Percentiles rank a stretch among this genome's conserved stretches.
Conservation (phyloP, 2,797 vertebrate genomes). For the Mormyrus hasselquistii region DNA sequence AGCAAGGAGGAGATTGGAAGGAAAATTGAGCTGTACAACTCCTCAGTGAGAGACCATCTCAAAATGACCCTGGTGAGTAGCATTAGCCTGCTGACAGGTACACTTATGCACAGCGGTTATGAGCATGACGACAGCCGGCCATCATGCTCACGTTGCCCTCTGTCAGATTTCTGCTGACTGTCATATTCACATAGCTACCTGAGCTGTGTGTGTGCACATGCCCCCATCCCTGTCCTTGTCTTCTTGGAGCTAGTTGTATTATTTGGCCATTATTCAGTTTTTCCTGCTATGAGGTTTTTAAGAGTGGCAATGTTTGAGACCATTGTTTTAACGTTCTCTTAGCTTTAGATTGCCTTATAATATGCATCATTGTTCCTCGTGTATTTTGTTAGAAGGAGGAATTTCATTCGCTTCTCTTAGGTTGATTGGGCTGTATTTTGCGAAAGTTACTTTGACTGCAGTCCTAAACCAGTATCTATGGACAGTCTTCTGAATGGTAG, state of each 20-base stretch:
- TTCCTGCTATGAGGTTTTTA: not conserved
- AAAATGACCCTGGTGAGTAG: constrained; percentile 85
- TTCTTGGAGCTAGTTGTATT: not conserved
- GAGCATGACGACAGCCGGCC: not conserved
- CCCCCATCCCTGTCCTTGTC: not conserved
- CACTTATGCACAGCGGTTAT: not conserved
- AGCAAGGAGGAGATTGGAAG: constrained; percentile 85
- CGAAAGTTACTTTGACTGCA: not conserved
- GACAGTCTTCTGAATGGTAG: not conserved
- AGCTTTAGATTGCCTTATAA: not conserved
- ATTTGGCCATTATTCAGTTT: not conserved
- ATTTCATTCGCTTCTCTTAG: not conserved
- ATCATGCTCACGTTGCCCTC: not conserved
- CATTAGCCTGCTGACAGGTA: not conserved
- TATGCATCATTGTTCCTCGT: not conserved
- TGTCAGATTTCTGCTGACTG: not conserved
- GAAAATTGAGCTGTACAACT: constrained; percentile 84
- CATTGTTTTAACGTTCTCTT: not conserved
- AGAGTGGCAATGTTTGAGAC: not conserved
- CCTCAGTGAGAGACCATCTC: constrained; percentile 79
- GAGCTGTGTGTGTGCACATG: not conserved
- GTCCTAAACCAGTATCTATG: not conserved
- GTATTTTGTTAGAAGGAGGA: not conserved
- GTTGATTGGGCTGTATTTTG: not conserved
- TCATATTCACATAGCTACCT: not conserved